Evolutionary conservation across 2,888 invertebrate species (phyloP).

Genomic region (Pseudococcus jackbeardsleyi): DNA sequence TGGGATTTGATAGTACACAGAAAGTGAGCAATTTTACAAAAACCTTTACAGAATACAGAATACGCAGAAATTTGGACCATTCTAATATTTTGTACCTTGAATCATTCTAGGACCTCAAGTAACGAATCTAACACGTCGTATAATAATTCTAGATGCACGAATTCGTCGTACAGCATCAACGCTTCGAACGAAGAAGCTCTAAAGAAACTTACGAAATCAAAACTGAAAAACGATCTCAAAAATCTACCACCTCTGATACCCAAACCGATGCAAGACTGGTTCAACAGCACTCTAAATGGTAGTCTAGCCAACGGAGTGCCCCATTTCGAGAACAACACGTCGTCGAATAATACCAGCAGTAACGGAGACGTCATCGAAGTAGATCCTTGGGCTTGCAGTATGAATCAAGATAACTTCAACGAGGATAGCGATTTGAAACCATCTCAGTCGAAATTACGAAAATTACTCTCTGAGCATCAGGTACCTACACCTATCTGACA

Average conservation of each 20-base stretch:
- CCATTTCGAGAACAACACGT: constrained; percentile 13
- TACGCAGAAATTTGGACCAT: not conserved
- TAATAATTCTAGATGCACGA: constrained; percentile 42
- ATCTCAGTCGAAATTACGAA: constrained; percentile 62
- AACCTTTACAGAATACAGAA: too few relatives aligned
- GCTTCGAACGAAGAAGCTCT: constrained; percentile 48
- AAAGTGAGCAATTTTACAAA: constrained; percentile 48
- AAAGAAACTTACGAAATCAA: constrained; percentile 53
- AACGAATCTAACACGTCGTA: not conserved
- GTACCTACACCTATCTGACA: constrained; percentile 20
- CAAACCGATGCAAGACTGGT: constrained; percentile 65
- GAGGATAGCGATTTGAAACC: constrained; percentile 61
- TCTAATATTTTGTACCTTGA: not conserved
- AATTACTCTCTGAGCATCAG: constrained; percentile 62
- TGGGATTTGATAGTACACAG: constrained; percentile 63
- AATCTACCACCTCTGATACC: constrained; percentile 62
- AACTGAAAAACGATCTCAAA: constrained; percentile 56
- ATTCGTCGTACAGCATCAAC: constrained; percentile 31
- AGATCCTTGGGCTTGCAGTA: constrained; percentile 65
- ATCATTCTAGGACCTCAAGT: not conserved
- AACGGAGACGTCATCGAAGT: constrained; percentile 64
- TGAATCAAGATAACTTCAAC: constrained; percentile 57
- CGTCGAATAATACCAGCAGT: not conserved
- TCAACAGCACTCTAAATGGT: constrained; percentile 48
- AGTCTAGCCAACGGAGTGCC: not conserved